These are phyloP conservation scores for Amorpha juglandis DNA, from an alignment of 2,888 invertebrate species.

Conservation along the genomic window DNA sequence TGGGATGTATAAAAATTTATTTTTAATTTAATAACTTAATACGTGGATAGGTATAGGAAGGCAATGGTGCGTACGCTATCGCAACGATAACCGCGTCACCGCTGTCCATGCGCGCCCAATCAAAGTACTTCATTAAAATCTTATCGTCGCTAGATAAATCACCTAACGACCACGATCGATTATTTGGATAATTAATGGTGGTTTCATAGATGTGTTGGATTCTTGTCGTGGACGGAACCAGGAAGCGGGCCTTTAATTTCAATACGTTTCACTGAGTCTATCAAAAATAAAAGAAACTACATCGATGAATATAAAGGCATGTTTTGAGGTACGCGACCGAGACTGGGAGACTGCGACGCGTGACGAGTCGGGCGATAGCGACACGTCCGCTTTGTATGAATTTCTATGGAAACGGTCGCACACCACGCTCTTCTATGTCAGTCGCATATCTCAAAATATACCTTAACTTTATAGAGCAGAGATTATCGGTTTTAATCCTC, in stretches of 20 bases:
- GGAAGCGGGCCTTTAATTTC: conserved; percentile 19
- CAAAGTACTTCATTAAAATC: conserved; percentile 85
- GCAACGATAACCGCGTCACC: conserved; percentile 71
- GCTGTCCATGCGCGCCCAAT: conserved; percentile 79
- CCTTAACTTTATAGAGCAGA: neutral
- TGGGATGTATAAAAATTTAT: conserved; percentile 53
- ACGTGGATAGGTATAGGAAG: conserved; percentile 77
- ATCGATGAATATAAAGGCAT: neutral
- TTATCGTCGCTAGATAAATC: conserved; percentile 84
- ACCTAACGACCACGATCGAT: conserved; percentile 82
- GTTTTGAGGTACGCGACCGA: no score
- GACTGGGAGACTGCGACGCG: no score
- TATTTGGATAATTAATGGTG: conserved; percentile 82
- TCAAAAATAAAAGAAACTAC: conserved; percentile 4
- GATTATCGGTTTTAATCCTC: neutral
- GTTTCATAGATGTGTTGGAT: conserved; percentile 77
- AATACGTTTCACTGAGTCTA: conserved; percentile 11
- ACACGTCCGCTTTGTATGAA: no score
- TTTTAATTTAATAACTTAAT: conserved; percentile 84
- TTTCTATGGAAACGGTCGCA: no score
- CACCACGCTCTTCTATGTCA: no score
- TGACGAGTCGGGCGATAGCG: no score
- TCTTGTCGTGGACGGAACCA: conserved; percentile 56
- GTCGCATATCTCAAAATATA: no score
- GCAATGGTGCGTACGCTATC: conserved; percentile 76